Evolutionary conservation across 2,113 vertebrate genomes (phyloP), one percentile per base, ranked within the genome.

Genomic region (Tapirus terrestris): DNA sequence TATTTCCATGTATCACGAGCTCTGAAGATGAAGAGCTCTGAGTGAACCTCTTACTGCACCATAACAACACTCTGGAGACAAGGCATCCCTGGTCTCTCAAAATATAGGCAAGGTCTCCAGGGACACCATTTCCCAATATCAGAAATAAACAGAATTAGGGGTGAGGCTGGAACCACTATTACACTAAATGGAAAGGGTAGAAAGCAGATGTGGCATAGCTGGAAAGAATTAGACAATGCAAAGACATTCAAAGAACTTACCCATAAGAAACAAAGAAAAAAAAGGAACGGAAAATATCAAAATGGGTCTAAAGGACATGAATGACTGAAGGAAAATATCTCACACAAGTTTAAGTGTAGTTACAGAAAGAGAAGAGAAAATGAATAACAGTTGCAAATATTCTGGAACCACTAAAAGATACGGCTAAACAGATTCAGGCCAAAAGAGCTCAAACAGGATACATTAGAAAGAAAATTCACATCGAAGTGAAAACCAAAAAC

Each of bases 201-300:
- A 87, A n/a, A 93, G 45, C 25, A 94, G 43, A 16, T 68, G 6
- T 80, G 48, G 58, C 20, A 95, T 1, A 79, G 27, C 7, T 89
- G 13, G 23, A 63, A 75, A 89, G 51, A 82, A 79, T 61, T 48
- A 67, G 6, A 91, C 31, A 94, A 92, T 1, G 89, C 31, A 68
- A 93, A 93, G 61, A 58, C 1, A 81, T 18, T 70, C 23, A 79
- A 84, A 85, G 31, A 91, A 91, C 8, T 72, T 87, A 83, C 36
- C 73, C 43, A 58, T 43, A 61, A 76, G 48, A 83, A 91, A 65
- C 1, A 56, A 80, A 70, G 39, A 31, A n/a, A 72, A 14, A 75
- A 84, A 93, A 77, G 10, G 33, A 79, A 87, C 6, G 51, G 53
- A 94, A 94, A 93, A 83, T 75, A 83, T 84, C 27, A 84, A 93